Conservation (phyloP, 2,113 vertebrate genomes). For the Brachyhypopomus gauderio region DNA sequence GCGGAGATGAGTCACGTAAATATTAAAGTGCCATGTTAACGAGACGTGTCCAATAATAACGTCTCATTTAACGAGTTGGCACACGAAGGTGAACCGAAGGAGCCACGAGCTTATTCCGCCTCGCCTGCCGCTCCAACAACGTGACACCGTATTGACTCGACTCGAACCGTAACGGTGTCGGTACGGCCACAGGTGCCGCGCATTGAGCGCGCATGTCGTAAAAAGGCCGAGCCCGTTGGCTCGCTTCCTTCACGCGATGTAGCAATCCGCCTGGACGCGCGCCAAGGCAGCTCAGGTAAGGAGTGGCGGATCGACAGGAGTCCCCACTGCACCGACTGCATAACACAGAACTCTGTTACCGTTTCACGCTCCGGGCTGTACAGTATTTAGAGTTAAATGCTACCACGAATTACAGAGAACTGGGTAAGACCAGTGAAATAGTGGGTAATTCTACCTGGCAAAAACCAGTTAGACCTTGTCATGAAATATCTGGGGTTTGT, state of each 20-base stretch:
- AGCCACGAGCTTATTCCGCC: not conserved
- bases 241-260: slow-evolving; percentile 63
- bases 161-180: slow-evolving; percentile 19
- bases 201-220: not conserved
- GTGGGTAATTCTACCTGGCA: slow-evolving; percentile 60
- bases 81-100: not conserved
- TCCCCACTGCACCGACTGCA: slow-evolving; percentile 31
- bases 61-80: not conserved
- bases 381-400: not conserved
- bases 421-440: slow-evolving; percentile 48
- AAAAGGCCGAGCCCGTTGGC: slow-evolving; percentile 52
- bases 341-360: slow-evolving; percentile 22
- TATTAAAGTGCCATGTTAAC: not conserved
- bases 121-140: not conserved
- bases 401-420: not conserved
- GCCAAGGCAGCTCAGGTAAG: slow-evolving; percentile 52
- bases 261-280: slow-evolving; percentile 59
- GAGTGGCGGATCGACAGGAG: slow-evolving; percentile 59
- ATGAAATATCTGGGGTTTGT: not conserved
- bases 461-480: not conserved
- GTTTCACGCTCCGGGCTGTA: slow-evolving; percentile 30
- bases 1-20: not conserved
- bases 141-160: not conserved
- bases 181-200: slow-evolving; percentile 9
- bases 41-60: not conserved